Evolutionary conservation across 2,113 vertebrate species (phyloP).

Genomic region (Antechinus stuartii): DNA sequence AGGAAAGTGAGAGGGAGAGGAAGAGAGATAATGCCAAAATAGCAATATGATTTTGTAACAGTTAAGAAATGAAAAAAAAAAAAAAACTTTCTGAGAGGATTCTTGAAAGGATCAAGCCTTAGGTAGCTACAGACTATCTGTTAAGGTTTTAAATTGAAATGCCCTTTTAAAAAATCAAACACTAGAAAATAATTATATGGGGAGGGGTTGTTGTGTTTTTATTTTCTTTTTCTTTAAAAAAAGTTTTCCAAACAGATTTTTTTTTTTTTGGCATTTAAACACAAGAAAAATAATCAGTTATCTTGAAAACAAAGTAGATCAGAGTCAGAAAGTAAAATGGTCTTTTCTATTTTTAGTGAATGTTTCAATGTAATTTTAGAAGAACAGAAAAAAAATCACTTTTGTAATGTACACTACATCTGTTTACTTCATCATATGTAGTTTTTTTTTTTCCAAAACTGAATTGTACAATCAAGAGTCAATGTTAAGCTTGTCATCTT

Average conservation of each 20-base stretch:
- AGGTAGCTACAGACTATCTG: slow-evolving; percentile 30
- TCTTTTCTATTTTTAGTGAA: neutral
- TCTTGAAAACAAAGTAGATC: slow-evolving; percentile 7
- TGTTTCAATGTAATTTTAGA: slow-evolving; percentile 45
- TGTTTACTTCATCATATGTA: neutral
- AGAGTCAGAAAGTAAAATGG: slow-evolving; percentile 10
- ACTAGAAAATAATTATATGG: neutral
- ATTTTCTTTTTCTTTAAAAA: neutral
- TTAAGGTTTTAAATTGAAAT: slow-evolving; percentile 38
- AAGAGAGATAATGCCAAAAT: slow-evolving; percentile 49
- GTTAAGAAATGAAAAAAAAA: slow-evolving; percentile 9
- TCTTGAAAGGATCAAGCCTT: slow-evolving; percentile 3
- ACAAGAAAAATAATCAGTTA: neutral
- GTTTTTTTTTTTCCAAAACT: slow-evolving; percentile 6
- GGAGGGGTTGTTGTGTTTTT: neutral
- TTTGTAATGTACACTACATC: neutral
- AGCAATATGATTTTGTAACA: slow-evolving; percentile 52
- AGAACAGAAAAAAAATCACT: neutral
- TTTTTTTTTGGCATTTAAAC: neutral
- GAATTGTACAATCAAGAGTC: slow-evolving; percentile 19
- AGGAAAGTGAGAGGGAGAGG: slow-evolving; percentile 46
- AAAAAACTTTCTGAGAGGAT: neutral
- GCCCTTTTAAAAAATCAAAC: slow-evolving; percentile 33
- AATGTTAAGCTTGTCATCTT: neutral
- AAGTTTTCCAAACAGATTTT: neutral